phyloP scores from a whole-genome alignment of 2,113 vertebrate genomes.

The Paradisaea rubra region DNA sequence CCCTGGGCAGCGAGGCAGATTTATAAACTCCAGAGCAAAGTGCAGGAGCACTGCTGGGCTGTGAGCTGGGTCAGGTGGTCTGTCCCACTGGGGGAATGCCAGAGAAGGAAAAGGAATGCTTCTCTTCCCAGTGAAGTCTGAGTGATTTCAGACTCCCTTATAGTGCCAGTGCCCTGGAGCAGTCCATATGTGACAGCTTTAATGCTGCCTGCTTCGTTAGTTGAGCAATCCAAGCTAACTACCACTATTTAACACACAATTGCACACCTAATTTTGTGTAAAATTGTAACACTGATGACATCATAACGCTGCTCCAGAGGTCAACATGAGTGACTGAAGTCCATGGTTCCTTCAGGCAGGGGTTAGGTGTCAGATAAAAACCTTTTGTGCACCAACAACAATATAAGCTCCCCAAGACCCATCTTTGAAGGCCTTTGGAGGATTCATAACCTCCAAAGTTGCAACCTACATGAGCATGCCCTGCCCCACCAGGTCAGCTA shows the following conservation, averaged over 20 bases:
- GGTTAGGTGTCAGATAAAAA: not conserved
- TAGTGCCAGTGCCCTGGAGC: conserved; percentile 31
- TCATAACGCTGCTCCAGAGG: conserved; percentile 53
- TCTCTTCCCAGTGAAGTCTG: not conserved
- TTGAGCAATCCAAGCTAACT: conserved; percentile 37
- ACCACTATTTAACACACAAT: conserved; percentile 74
- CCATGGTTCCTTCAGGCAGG: not conserved
- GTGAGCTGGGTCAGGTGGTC: not conserved
- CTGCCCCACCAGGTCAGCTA: not conserved
- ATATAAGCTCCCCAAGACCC: not conserved
- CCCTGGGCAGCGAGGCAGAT: not conserved
- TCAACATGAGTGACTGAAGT: not conserved
- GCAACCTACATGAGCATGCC: rapidly evolving
- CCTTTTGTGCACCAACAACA: not conserved
- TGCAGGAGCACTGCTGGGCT: not conserved
- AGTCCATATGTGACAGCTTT: conserved; percentile 55
- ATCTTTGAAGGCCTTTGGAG: not conserved
- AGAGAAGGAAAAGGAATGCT: not conserved
- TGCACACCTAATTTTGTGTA: conserved; percentile 74
- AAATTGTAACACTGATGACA: conserved; percentile 71
- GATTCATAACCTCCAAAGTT: not conserved
- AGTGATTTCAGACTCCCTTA: not conserved
- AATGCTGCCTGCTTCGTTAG: conserved; percentile 63
- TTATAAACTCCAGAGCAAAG: not conserved
- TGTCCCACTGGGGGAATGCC: not conserved